Evolutionary conservation across 2,797 vertebrate species (phyloP).

Genomic region (Rhadinocentrus ornatus): DNA sequence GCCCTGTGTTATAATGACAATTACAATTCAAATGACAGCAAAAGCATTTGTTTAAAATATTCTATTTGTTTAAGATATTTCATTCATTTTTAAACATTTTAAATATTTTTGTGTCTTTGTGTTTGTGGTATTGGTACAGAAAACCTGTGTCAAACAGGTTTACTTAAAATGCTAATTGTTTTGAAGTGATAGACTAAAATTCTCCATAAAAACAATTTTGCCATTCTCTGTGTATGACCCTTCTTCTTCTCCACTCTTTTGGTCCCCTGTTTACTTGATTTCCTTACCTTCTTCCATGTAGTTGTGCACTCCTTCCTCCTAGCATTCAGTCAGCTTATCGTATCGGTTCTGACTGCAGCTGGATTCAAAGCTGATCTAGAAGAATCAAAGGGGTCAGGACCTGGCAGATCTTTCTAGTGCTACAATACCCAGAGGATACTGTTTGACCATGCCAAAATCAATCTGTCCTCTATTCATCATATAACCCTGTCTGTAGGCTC

Average conservation of each 20-base stretch:
- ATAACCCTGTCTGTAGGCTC: conserved; percentile 61
- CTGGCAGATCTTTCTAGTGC: conserved; percentile 59
- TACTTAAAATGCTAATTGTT: no score
- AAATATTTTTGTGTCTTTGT: no score
- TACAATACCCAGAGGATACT: conserved; percentile 65
- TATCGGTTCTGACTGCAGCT: conserved; percentile 40
- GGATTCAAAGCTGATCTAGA: conserved; percentile 61
- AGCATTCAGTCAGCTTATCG: conserved; percentile 45
- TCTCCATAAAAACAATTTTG: not conserved
- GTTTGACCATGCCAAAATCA: conserved; percentile 74
- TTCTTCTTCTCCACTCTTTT: not conserved
- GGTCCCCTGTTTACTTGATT: not conserved
- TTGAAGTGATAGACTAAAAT: no score
- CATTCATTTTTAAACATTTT: no score
- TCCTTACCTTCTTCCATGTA: not conserved
- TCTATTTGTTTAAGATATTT: no score
- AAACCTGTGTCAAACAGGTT: no score
- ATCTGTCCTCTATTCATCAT: conserved; percentile 78
- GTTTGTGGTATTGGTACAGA: no score
- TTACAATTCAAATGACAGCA: no score
- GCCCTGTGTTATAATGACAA: no score
- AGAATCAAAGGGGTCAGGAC: conserved; percentile 70
- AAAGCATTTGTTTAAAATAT: no score
- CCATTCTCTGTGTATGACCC: not conserved
- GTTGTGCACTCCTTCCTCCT: not conserved